A percentile compares a stretch with the other conserved stretches of the same genome.
These are phyloP conservation scores for Eutrigla gurnardus DNA, from an alignment of 2,797 vertebrate genomes.

Conservation along the genomic window DNA sequence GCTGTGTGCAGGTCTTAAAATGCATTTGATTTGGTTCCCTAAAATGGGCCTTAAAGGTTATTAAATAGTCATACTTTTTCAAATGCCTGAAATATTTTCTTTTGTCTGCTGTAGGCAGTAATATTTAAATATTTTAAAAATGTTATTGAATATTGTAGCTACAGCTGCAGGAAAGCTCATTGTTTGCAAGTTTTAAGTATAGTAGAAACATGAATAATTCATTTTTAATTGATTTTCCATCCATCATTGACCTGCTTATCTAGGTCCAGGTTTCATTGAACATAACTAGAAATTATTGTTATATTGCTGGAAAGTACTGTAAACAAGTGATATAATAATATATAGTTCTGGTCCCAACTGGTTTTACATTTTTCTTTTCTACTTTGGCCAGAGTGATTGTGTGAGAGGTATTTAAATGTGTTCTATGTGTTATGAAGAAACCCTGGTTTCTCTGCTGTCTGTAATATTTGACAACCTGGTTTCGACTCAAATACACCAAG, in stretches of 20 bases:
- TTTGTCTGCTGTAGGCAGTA: neutral
- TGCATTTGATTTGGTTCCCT: neutral
- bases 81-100: neutral
- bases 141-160: neutral
- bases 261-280: neutral
- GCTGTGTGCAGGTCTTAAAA: neutral
- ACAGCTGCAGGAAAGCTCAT: neutral
- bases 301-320: neutral
- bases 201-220: neutral
- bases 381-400: neutral
- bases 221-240: conserved; percentile 1
- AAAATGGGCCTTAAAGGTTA: neutral
- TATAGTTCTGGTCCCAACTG: neutral
- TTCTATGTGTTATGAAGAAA: neutral
- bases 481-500: neutral
- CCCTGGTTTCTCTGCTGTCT: neutral
- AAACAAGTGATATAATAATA: conserved; percentile 1
- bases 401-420: neutral
- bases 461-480: neutral
- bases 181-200: neutral
- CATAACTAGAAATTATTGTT: too few species aligned
- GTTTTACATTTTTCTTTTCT: neutral
- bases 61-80: neutral
- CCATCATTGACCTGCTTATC: neutral
- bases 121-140: too few species aligned